Conservation (phyloP, 2,797 vertebrate species). For the Psittacula echo region DNA sequence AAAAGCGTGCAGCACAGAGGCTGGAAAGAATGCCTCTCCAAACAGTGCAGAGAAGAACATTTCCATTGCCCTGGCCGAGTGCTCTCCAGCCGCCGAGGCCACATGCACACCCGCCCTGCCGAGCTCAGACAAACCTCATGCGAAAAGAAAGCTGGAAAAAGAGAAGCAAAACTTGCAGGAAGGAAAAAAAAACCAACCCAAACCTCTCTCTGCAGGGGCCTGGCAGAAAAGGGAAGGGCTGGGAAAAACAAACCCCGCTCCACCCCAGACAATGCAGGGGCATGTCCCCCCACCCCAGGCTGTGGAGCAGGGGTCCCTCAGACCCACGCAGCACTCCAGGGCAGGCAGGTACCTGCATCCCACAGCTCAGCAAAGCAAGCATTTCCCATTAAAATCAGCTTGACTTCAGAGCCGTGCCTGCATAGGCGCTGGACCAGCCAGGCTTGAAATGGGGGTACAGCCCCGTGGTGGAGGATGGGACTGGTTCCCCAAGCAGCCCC, state of each 20-base stretch:
- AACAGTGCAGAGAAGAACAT: neutral
- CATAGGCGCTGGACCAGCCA: neutral
- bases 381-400: neutral
- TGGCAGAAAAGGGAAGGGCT: conserved; percentile 6
- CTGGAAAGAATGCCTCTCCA: neutral
- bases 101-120: fast-evolving
- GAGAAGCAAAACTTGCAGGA: neutral
- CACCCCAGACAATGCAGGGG: neutral
- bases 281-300: neutral
- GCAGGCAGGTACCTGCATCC: neutral
- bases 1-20: fast-evolving
- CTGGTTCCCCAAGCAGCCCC: fast-evolving
- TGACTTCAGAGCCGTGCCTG: neutral
- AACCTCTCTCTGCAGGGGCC: neutral
- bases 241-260: neutral
- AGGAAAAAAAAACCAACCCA: neutral
- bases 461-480: fast-evolving
- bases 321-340: neutral
- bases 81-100: fast-evolving
- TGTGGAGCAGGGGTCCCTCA: neutral
- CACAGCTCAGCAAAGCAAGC: neutral
- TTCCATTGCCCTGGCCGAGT: fast-evolving
- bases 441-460: neutral
- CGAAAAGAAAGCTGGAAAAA: neutral
- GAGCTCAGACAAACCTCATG: neutral